Conservation (phyloP, 2,113 vertebrate genomes). For the Xiphophorus hellerii region DNA sequence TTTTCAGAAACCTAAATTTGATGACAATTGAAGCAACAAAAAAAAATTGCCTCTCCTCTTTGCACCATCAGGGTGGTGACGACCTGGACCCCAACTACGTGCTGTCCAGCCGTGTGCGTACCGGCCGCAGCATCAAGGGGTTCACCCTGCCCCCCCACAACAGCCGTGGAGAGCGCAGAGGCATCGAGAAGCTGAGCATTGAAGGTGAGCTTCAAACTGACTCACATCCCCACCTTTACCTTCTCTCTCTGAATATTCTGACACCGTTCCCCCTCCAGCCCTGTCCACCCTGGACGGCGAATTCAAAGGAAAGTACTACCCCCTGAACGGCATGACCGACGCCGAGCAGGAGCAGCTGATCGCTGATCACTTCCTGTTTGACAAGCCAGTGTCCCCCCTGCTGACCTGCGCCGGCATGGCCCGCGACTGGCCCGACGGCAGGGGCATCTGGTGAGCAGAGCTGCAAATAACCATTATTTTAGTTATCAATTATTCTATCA, state of each 20-base stretch:
- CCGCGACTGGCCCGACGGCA: constrained; percentile 93
- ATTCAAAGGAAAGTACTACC: constrained; percentile 97
- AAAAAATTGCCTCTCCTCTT: neutral
- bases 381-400: constrained; percentile 94
- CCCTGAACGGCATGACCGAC: constrained; percentile 88
- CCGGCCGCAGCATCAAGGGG: constrained; percentile 93
- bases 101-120: constrained; percentile 90
- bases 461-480: no score
- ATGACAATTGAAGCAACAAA: neutral
- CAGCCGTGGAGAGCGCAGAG: constrained; percentile 92
- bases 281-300: constrained; percentile 89
- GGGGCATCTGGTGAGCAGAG: constrained; percentile 90
- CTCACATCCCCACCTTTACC: neutral
- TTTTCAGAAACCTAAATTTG: neutral
- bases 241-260: neutral
- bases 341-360: constrained; percentile 94
- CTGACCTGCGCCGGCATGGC: constrained; percentile 93
- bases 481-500: no score
- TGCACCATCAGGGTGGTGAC: constrained; percentile 84
- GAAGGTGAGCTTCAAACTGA: constrained; percentile 76
- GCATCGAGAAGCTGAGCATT: constrained; percentile 87
- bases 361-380: constrained; percentile 93
- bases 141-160: constrained; percentile 92
- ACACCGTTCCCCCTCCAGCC: constrained; percentile 69
- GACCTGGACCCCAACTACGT: constrained; percentile 94